phyloP scores from a whole-genome alignment of 2,113 vertebrate genomes.

The Dipodomys ordii region DNA sequence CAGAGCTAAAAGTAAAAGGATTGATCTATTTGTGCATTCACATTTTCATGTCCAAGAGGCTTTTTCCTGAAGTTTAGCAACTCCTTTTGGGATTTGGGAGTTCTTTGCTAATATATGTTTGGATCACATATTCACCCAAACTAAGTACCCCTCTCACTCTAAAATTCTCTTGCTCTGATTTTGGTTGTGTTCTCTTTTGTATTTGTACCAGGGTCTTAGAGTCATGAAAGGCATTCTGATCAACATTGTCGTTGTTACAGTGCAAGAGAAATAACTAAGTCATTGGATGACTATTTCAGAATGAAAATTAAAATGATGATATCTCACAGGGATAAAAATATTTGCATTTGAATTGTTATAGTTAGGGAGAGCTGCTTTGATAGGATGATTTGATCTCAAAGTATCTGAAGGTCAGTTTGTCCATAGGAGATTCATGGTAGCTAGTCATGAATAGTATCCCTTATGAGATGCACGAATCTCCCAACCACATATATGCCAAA shows the following conservation, averaged over 20 bases:
- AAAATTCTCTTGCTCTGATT: conserved; percentile 19
- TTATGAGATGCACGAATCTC: not conserved
- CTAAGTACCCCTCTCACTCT: not conserved
- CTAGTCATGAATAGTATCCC: not conserved
- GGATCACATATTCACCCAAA: not conserved
- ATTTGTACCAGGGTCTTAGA: not conserved
- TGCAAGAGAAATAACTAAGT: not conserved
- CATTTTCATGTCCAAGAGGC: conserved; percentile 62
- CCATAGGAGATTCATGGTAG: not conserved
- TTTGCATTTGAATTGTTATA: not conserved
- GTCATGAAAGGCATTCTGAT: not conserved
- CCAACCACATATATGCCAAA: not conserved
- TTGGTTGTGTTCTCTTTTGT: not conserved
- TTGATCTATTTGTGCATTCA: conserved; percentile 82
- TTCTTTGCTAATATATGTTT: not conserved
- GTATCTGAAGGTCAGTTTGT: not conserved
- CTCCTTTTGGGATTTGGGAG: not conserved
- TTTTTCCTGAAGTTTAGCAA: conserved; percentile 17
- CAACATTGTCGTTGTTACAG: not conserved
- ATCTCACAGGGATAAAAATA: not conserved
- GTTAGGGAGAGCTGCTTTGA: not conserved
- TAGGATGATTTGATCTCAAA: not conserved
- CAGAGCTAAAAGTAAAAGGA: conserved; percentile 57
- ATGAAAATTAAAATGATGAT: conserved; percentile 21
- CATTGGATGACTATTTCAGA: not conserved